A percentile compares a stretch with the other conserved stretches of the same genome.
Evolutionary conservation across 2,888 invertebrate species (phyloP).

Genomic region (Drosophila mulleri): DNA sequence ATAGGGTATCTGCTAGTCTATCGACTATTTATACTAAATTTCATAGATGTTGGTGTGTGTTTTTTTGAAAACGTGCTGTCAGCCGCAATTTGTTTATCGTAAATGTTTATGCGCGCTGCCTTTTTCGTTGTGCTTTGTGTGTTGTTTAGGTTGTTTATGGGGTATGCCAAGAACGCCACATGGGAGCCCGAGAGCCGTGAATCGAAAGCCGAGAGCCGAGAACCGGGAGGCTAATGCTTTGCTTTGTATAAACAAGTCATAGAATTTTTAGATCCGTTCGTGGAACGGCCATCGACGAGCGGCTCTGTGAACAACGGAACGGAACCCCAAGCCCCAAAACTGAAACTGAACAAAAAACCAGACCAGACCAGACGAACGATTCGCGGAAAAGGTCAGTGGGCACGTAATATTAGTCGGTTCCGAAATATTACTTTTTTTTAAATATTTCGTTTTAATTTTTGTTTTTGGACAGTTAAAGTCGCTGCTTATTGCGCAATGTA

Average conservation of each 20-base stretch:
- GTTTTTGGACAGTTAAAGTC: slow-evolving; percentile 19
- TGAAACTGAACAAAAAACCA: background rate
- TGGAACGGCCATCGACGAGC: slow-evolving; percentile 37
- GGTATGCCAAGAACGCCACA: slow-evolving; percentile 60
- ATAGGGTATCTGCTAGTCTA: slow-evolving; percentile 15
- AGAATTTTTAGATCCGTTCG: slow-evolving; percentile 51
- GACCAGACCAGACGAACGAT: slow-evolving; percentile 4
- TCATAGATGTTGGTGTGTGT: slow-evolving; percentile 8
- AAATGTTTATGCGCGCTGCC: slow-evolving; percentile 55
- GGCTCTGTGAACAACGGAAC: background rate
- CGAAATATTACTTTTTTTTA: slow-evolving; percentile 16
- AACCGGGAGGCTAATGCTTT: slow-evolving; percentile 1
- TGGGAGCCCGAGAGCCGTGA: slow-evolving; percentile 29
- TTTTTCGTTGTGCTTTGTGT: slow-evolving; percentile 45
- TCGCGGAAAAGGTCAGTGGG: slow-evolving; percentile 62
- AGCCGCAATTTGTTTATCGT: slow-evolving; percentile 73
- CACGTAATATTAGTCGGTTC: slow-evolving; percentile 16
- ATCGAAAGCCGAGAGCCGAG: background rate
- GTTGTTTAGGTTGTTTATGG: slow-evolving; percentile 50
- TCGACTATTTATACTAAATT: background rate
- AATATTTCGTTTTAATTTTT: slow-evolving; percentile 6
- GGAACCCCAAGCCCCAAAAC: slow-evolving; percentile 10
- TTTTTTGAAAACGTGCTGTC: slow-evolving; percentile 39
- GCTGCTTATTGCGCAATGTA: slow-evolving; percentile 62
- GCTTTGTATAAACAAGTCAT: slow-evolving; percentile 51